Conservation (phyloP, 2,888 invertebrate genomes). For the Neoascia interrupta region DNA sequence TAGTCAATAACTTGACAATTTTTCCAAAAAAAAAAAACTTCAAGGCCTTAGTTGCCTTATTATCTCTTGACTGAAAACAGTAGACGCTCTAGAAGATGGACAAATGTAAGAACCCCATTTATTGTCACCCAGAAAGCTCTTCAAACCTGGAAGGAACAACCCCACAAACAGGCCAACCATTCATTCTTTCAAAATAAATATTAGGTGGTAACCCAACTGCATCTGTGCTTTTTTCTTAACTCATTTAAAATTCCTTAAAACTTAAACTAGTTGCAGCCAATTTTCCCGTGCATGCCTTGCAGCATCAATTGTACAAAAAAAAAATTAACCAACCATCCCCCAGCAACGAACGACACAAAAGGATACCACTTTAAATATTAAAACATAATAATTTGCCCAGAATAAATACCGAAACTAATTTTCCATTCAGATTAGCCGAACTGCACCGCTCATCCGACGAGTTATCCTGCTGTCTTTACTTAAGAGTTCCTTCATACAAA, state of each 20-base stretch:
- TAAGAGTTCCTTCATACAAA: constrained; percentile 53
- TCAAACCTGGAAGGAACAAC: too few species aligned
- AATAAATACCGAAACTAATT: constrained; percentile 68
- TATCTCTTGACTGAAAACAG: too few species aligned
- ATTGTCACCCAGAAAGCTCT: too few species aligned
- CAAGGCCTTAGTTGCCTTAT: too few species aligned
- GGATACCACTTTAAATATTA: constrained; percentile 68
- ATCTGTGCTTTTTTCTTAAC: too few species aligned
- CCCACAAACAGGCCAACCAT: too few species aligned
- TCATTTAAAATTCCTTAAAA: constrained; percentile 18
- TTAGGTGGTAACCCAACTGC: too few species aligned
- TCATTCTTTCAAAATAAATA: too few species aligned
- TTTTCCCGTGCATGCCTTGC: constrained; percentile 27
- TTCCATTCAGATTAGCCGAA: constrained; percentile 66
- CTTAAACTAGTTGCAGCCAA: constrained; percentile 31
- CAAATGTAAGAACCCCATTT: too few species aligned
- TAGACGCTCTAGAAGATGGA: too few species aligned
- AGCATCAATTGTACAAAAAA: constrained; percentile 20
- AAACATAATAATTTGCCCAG: constrained; percentile 67
- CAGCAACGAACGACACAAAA: constrained; percentile 50
- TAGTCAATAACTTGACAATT: too few species aligned
- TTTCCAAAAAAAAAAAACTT: too few species aligned
- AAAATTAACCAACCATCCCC: constrained; percentile 34
- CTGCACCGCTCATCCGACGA: not conserved
- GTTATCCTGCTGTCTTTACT: constrained; percentile 26